phyloP scores from a whole-genome alignment of 2,113 vertebrate genomes.

The Ophiodon elongatus region DNA sequence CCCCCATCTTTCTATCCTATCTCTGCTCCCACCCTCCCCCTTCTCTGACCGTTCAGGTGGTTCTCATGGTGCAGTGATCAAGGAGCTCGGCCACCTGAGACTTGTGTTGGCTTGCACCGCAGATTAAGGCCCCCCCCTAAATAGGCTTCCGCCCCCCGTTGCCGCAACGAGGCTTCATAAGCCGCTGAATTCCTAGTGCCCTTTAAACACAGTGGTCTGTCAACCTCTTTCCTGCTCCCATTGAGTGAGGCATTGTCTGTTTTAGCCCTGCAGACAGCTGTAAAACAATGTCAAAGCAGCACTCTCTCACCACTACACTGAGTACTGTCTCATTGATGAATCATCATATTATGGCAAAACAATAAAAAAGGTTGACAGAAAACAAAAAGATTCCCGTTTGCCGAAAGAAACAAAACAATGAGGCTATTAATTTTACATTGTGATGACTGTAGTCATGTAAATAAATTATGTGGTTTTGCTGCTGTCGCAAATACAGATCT shows the following conservation, averaged over 20 bases:
- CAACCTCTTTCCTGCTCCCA: slow-evolving; percentile 82
- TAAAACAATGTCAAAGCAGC: slow-evolving; percentile 76
- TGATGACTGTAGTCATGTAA: slow-evolving; percentile 22
- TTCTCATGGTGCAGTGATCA: slow-evolving; percentile 78
- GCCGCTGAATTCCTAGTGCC: slow-evolving; percentile 84
- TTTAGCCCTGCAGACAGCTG: slow-evolving; percentile 76
- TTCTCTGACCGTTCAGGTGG: slow-evolving; percentile 63
- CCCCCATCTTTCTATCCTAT: background rate
- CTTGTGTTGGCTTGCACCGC: slow-evolving; percentile 76
- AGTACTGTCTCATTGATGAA: slow-evolving; percentile 46
- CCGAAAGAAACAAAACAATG: slow-evolving; percentile 18
- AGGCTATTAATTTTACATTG: slow-evolving; percentile 26
- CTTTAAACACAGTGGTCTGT: slow-evolving; percentile 86
- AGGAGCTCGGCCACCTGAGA: slow-evolving; percentile 78
- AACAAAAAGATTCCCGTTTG: slow-evolving; percentile 27
- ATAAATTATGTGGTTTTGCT: slow-evolving; percentile 35
- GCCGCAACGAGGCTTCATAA: slow-evolving; percentile 67
- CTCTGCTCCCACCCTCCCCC: slow-evolving; percentile 31
- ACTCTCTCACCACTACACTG: slow-evolving; percentile 63
- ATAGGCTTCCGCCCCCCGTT: slow-evolving; percentile 57
- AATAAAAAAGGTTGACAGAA: slow-evolving; percentile 18
- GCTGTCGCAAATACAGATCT: slow-evolving; percentile 37
- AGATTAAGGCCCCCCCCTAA: slow-evolving; percentile 69
- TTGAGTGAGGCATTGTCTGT: slow-evolving; percentile 83
- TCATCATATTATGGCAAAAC: slow-evolving; percentile 55